These are phyloP conservation scores for Aplysina aerophoba DNA, from an alignment of 37 sponge, comb jelly and placozoan genomes.

Conservation along the genomic window DNA sequence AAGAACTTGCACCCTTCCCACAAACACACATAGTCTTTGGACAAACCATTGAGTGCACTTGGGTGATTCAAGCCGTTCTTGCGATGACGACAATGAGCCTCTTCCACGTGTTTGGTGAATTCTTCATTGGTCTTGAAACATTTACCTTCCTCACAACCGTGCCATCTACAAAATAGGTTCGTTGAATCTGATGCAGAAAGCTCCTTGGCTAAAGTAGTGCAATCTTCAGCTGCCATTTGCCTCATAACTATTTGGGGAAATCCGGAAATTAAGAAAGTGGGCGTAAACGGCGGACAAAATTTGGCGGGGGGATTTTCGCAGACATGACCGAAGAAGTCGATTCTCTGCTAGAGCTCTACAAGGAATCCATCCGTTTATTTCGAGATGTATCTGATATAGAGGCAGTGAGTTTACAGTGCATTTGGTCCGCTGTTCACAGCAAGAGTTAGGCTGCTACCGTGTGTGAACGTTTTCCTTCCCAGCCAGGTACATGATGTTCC, in stretches of 20 bases:
- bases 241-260: neutral
- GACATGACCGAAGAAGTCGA: no score
- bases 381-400: no score
- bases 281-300: no score
- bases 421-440: no score
- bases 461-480: no score
- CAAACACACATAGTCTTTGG: constrained; percentile 52
- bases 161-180: constrained; percentile 13
- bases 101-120: constrained; percentile 60
- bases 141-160: neutral
- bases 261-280: no score
- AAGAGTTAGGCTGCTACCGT: no score
- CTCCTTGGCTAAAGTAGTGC: neutral
- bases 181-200: neutral
- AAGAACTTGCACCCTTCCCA: constrained; percentile 84
- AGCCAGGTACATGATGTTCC: no score
- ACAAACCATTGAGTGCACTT: neutral
- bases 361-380: no score
- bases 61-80: constrained; percentile 4
- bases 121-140: constrained; percentile 31
- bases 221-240: neutral
- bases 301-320: no score
- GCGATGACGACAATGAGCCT: constrained; percentile 33
- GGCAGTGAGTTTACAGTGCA: no score
- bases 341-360: no score